Evolutionary conservation across 2,888 invertebrate genomes (phyloP), one percentile per base, ranked within the genome.

Genomic region (Drosophila gaucha): DNA sequence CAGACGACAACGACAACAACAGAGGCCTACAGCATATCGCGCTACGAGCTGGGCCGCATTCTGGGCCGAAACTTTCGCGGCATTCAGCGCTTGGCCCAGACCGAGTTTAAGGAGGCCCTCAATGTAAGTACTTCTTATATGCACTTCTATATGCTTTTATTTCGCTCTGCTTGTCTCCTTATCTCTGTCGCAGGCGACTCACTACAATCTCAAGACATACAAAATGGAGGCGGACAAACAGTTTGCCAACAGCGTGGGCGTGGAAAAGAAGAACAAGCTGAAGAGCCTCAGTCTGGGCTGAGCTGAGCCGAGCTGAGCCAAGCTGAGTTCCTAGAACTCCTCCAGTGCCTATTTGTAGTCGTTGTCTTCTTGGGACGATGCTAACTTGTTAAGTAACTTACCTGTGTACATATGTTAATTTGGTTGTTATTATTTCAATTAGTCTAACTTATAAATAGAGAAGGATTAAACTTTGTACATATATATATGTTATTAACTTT

Each of bases 21-120:
- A 0, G 91, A 91, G 59, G 67, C 70, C 9, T 92, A 89, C 75
- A 72, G 86, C 22, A 90, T 92, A 36, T 88, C 92, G 2, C 88
- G 91, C 9, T 90, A 90, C 67, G 92, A 92, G 57, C 66, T 92
- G 52, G 92, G 92, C 2, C 84, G 87, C 9, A 91, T 92, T 50
- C 63, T 91, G 28, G 91, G 90, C 3, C 87, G 91, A 6, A 92
- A 92, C 72, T 91, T 88, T 44, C 87, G 92, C 6, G 92, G 92
- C 3, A 70, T 92, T 0, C 84, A 91, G 49, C 91, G 90, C 55
- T 52, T 92, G 60, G 83, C 89, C 9, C 77, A 87, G 54, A 85
- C 85, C 50, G 92, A 92, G 70, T 75, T 91, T 36, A 78, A 86
- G 30, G 91, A 91, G 54, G 91, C 92, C 0, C 70, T 91, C 5